Base-by-base conservation (phyloP, 1,140 invertebrate species). In the Chymomyza costata region DNA sequence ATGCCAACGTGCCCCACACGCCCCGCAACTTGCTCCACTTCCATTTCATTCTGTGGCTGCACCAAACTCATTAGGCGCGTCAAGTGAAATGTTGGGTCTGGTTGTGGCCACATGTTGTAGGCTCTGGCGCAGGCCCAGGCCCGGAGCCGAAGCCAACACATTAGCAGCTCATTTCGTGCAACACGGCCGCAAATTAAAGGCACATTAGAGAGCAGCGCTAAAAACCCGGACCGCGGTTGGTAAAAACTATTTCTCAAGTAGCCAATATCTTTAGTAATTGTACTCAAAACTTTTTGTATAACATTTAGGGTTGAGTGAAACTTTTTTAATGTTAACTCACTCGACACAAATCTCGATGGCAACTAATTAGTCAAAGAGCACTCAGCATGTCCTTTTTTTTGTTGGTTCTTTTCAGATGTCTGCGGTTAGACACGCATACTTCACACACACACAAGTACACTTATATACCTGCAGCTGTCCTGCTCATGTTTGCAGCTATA, bases 181-280 rank as follows among this genome's bases (percentile, higher is more conserved):
- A 54, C 63, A 67, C 59, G 71, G 62, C 62, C 57, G 71, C 71
- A 76, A 76, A 76, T 76, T 76, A 76, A 76, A 76, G 71, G 58
- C 63, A 54, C 71, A 80, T 78, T 78, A 80, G 56, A 60, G 61
- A 39, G 30, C 28, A 44, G 35, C 34, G 47, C 25, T 14, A 38
- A 50, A 30, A 64, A 47, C 56, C 30, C 17, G 41, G 48, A 34
- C 69, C 53, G 44, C 43, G 21, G n/a, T n/a, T n/a, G n/a, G n/a
- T n/a, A n/a, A n/a, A 25, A 25, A 25, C 21, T 25, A 25, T 25
- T 25, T 25, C 8, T 25, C 21, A 25, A 25, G 3, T 25, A 25
- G 21, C 21, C 21, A n/a, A 25, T 25, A 25, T 25, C 8, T 25
- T 25, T 3, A 5, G 21, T 8, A 25, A 25, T 8, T 5, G 21